Base-by-base conservation (phyloP, 2,888 invertebrate species). In the Hirtodrosophila trivittata region DNA sequence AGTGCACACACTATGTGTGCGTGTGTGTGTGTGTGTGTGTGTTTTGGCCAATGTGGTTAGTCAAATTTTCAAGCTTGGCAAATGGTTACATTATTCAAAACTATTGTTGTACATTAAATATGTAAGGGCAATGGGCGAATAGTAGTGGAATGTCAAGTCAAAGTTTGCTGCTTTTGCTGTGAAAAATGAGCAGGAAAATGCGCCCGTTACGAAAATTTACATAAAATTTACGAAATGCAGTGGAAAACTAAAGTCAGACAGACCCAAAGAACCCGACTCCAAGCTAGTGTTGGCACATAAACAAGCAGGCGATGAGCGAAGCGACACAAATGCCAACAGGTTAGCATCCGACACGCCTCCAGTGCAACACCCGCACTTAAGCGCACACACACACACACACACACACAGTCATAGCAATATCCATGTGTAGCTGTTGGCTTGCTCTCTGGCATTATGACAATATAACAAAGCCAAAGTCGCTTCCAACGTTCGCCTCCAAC, bases 161-260 rank as follows among this genome's bases (percentile, higher is more conserved):
- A 82, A 77, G 72, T 82, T 71, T 69, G 58, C 12, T 52, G 35
- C 14, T 50, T 51, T 50, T 73, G 51, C 54, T 75, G 56, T 77
- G 60, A 72, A 67, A 75, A 80, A 78, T 77, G 77, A 75, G 65
- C 75, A 67, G 82, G 78, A 77, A 82, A 80, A 81, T 74, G 78
- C 78, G 78, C 45, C 65, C 62, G 74, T 75, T 77, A 66, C 25
- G 57, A 60, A 52, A 69, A 82, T 80, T 80, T 82, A 75, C 80
- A 80, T 80, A 78, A 77, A 50, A 58, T 71, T 55, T 28, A 28
- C n/a, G 9, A 7, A 28, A 59, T 71, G 67, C 71, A 65, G 47
- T 50, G 37, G 28, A 42, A 58, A 52, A 30, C 37, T 60, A 25
- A 38, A 43, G 32, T 25, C 30, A 58, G 30, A 58, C 43, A 39